These are phyloP conservation scores for Lysandra coridon DNA, from an alignment of 2,888 invertebrate species.

Conservation along the genomic window DNA sequence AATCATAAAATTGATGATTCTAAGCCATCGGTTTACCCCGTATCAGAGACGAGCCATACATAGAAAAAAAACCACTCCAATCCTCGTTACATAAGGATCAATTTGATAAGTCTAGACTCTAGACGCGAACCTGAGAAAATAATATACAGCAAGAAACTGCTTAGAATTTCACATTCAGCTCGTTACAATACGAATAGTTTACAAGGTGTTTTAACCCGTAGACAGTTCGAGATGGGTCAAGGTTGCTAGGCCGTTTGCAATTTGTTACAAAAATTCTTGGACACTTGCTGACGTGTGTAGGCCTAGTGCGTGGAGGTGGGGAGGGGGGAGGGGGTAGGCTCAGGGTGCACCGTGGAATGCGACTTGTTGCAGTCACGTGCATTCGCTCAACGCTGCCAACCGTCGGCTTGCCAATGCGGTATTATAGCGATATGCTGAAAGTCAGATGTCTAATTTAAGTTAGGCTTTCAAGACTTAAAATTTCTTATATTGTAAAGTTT, in stretches of 20 bases:
- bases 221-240: constrained; percentile 16
- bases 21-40: background rate
- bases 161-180: background rate
- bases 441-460: background rate
- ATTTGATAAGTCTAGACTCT: background rate
- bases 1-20: no score
- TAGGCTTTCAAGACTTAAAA: background rate
- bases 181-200: constrained; percentile 10
- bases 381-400: constrained; percentile 47
- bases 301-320: constrained; percentile 46
- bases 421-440: background rate
- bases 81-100: background rate
- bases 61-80: background rate
- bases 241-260: constrained; percentile 23
- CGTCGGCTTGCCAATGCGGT: constrained; percentile 36
- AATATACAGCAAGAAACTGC: background rate
- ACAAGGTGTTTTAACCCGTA: constrained; percentile 16
- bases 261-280: constrained; percentile 35
- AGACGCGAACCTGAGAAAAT: background rate
- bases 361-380: constrained; percentile 73
- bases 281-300: constrained; percentile 42
- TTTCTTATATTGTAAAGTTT: background rate
- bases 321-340: constrained; percentile 39
- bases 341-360: constrained; percentile 52
- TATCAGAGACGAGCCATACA: background rate